phyloP scores from a whole-genome alignment of 1,140 invertebrate genomes.

The Colletes latitarsis region DNA sequence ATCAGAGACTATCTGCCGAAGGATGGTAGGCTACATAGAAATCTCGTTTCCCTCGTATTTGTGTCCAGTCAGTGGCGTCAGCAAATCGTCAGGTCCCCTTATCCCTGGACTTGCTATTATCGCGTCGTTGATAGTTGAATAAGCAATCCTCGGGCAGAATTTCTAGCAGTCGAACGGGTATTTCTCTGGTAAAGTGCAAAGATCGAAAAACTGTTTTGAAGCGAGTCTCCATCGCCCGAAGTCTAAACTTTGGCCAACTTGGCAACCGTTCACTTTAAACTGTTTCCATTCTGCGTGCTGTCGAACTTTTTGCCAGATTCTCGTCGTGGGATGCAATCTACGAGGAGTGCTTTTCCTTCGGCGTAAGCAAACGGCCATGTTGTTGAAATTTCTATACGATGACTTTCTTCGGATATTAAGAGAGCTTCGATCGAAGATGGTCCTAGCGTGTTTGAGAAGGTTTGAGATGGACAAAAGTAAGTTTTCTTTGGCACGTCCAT shows the following conservation, averaged over 20 bases:
- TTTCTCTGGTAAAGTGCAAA: slow-evolving; percentile 1
- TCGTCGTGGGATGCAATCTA: background rate
- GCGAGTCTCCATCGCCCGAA: background rate
- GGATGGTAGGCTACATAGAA: slow-evolving; percentile 29
- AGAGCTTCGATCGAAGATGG: too few relatives aligned
- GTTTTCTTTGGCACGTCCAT: too few relatives aligned
- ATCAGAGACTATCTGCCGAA: slow-evolving; percentile 35
- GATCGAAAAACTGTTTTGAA: background rate
- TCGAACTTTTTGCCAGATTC: background rate
- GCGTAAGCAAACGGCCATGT: background rate
- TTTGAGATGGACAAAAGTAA: too few relatives aligned
- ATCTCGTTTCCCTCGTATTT: slow-evolving; percentile 55
- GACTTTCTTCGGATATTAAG: background rate
- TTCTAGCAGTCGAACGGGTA: slow-evolving; percentile 1
- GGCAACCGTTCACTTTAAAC: slow-evolving; percentile 9
- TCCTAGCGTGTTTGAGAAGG: too few relatives aligned
- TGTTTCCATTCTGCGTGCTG: background rate
- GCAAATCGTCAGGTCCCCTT: slow-evolving; percentile 38
- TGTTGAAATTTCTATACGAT: background rate
- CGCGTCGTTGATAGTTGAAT: slow-evolving; percentile 35
- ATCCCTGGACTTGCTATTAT: slow-evolving; percentile 30
- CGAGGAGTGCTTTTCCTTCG: background rate
- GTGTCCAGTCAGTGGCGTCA: slow-evolving; percentile 39
- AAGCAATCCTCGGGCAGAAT: slow-evolving; percentile 41
- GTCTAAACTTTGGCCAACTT: slow-evolving; percentile 12